Base-by-base conservation (phyloP, 2,797 vertebrate genomes). In the Fratercula arctica region DNA sequence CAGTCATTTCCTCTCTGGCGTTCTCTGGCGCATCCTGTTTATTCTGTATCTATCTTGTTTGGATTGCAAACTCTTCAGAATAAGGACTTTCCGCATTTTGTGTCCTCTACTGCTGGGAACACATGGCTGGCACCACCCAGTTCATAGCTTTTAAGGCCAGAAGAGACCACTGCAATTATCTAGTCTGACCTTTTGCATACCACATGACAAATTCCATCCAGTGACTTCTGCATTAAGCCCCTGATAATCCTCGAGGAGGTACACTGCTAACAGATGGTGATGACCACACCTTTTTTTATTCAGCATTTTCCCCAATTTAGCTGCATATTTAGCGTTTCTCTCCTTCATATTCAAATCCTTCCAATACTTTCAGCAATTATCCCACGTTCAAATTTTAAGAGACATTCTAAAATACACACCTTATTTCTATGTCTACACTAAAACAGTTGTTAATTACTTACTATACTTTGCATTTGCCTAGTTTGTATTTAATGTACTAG, bases 31-130 rank as follows among this genome's bases (percentile, higher is more conserved):
- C 75, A 89, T 96, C 93, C 96, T 96, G 96, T 96, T 97, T 97
- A 96, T 92, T 89, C 95, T 90, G 7, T 59, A 80, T 90, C 48
- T 93, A 37, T 89, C 84, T 90, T 94, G 90, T 90, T 95, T 96
- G 56, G 54, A 89, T 39, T 82, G 57, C 56, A 94, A 80, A 70
- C 90, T 82, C 90, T 90, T 89, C 68, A 91, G 70, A 87, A 26
- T 78, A 85, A 96, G 70, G 78, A 57, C 69, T 79, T 97, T 8
- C 63, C 2, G 1, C 16, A 67, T 89, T 90, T 77, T 76, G 12
- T 56, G 28, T 92, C 53, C 63, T 56, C 33, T 24, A 13, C 17
- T 48, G 54, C 46, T 90, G 63, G 81, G 85, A 93, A 67, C 12
- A 37, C 19, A 51, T 45, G 51, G 56, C 35, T 50, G 13, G 31